Conservation (phyloP, 1,140 invertebrate species). For the Brachionus manjavacas region DNA sequence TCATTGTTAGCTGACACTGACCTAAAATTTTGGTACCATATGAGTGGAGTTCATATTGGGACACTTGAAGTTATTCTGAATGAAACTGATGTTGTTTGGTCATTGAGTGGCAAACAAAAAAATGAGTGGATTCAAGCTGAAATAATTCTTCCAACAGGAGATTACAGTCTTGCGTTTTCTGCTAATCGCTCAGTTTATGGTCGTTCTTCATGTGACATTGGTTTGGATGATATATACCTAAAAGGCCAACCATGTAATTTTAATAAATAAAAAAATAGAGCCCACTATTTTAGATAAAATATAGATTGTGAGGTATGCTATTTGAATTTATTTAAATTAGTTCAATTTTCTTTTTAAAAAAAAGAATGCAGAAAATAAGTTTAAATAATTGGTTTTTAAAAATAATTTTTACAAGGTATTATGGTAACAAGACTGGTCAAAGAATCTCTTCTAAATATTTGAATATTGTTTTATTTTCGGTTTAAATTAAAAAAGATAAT, state of each 20-base stretch:
- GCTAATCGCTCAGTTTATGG: neutral
- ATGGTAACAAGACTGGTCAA: no score
- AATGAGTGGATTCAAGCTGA: neutral
- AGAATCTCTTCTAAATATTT: no score
- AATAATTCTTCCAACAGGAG: neutral
- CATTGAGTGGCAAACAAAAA: neutral
- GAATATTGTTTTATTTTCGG: no score
- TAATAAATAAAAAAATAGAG: neutral
- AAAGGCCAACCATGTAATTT: neutral
- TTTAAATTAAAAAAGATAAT: no score
- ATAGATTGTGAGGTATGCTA: neutral
- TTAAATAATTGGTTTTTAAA: no score
- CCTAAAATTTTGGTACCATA: slow-evolving; percentile 22
- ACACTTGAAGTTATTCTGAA: slow-evolving; percentile 11
- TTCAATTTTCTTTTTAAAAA: no score
- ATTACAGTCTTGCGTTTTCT: slow-evolving; percentile 6
- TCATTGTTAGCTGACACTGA: neutral
- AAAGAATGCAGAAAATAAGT: no score
- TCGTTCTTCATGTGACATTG: slow-evolving; percentile 8
- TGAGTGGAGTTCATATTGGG: neutral
- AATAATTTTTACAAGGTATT: no score
- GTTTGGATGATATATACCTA: neutral
- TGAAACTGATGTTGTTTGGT: neutral
- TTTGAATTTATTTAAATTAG: neutral
- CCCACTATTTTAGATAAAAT: no score